A percentile compares a stretch with the other conserved stretches of the same genome.
phyloP scores from a whole-genome alignment of 1,140 invertebrate genomes.

The Microplitis mediator region DNA sequence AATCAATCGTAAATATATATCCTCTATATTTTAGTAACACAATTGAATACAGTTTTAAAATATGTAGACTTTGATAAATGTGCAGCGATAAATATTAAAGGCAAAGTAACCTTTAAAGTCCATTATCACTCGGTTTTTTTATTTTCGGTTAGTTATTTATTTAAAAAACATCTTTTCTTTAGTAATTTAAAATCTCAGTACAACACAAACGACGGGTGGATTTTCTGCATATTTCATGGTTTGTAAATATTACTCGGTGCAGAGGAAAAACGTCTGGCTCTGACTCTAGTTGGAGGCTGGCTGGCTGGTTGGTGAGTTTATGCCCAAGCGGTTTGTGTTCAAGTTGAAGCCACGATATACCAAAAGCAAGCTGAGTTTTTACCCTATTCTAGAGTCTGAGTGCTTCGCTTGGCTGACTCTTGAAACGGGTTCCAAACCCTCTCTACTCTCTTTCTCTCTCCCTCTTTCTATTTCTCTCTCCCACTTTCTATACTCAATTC shows the following conservation, averaged over 20 bases:
- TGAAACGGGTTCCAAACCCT: conserved; percentile 50
- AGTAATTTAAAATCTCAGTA: background rate
- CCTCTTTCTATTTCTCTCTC: no score
- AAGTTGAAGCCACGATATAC: conserved; percentile 29
- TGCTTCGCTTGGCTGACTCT: conserved; percentile 56
- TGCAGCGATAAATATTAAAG: no score
- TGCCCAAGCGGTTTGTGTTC: conserved; percentile 28
- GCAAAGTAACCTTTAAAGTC: no score
- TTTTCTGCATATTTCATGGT: conserved; percentile 37
- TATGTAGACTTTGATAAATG: no score
- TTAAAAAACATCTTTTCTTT: background rate
- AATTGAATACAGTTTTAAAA: no score
- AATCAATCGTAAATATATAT: background rate
- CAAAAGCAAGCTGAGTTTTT: conserved; percentile 47
- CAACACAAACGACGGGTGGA: conserved; percentile 28
- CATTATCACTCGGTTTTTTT: no score
- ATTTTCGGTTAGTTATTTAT: no score
- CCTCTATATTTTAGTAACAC: no score
- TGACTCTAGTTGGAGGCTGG: background rate
- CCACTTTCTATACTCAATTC: conserved; percentile 13
- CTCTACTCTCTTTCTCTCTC: background rate
- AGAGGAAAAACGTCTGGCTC: conserved; percentile 2
- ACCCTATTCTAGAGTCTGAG: conserved; percentile 56
- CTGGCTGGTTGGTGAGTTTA: conserved; percentile 31
- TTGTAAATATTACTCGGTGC: conserved; percentile 34